Percentiles rank a stretch among this genome's conserved stretches.
Conservation (phyloP, 2,113 vertebrate species). For the Willisornis vidua region DNA sequence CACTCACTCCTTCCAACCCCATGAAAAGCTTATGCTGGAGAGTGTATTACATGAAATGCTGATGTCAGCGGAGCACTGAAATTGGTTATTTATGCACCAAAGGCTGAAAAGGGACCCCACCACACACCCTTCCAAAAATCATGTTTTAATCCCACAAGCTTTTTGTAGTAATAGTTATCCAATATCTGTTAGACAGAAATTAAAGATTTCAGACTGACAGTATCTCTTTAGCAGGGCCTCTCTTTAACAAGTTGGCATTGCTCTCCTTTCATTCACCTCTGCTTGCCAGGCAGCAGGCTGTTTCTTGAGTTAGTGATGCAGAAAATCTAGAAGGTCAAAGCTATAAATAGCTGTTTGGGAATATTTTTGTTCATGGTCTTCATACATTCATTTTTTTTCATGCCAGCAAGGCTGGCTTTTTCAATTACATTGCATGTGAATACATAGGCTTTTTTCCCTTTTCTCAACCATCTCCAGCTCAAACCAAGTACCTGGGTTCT, state of each 20-base stretch:
- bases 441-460: neutral
- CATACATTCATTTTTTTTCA: slow-evolving; percentile 14
- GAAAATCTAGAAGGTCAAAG: slow-evolving; percentile 65
- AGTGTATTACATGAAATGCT: neutral
- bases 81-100: slow-evolving; percentile 23
- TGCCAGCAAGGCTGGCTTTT: neutral
- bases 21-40: neutral
- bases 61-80: slow-evolving; percentile 21
- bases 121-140: neutral
- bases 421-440: neutral
- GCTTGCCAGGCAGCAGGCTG: slow-evolving; percentile 44
- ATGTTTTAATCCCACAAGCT: neutral
- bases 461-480: neutral
- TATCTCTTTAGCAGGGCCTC: neutral
- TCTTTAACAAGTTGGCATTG: slow-evolving; percentile 6
- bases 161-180: neutral
- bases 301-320: slow-evolving; percentile 53
- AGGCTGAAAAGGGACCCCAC: neutral
- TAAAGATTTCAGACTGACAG: neutral
- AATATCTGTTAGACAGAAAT: neutral
- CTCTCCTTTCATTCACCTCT: slow-evolving; percentile 49
- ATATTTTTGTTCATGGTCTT: slow-evolving; percentile 41
- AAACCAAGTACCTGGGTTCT: neutral
- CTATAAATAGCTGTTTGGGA: slow-evolving; percentile 58
- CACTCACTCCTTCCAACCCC: fast-evolving